These are phyloP conservation scores for Spatulosminthurus flaviceps DNA, from an alignment of 2,888 invertebrate species.

Conservation along the genomic window DNA sequence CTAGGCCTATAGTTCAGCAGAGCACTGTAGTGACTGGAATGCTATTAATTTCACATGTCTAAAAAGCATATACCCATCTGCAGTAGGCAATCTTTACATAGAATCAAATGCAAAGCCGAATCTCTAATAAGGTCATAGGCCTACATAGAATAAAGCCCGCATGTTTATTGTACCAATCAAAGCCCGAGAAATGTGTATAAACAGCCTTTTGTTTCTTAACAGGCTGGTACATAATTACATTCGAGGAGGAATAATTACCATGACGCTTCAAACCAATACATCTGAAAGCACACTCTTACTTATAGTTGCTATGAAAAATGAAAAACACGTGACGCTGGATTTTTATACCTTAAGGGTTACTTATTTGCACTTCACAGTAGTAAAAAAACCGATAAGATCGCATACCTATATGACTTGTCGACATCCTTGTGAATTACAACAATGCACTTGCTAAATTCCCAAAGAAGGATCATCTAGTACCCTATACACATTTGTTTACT, in stretches of 20 bases:
- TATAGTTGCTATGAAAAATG: background rate
- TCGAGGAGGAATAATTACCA: too few species aligned
- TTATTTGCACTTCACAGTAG: background rate
- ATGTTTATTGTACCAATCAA: too few species aligned
- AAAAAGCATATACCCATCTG: background rate
- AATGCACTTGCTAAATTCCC: constrained; percentile 9
- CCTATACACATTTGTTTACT: constrained; percentile 33
- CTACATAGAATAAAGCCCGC: too few species aligned
- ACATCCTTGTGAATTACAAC: constrained; percentile 1
- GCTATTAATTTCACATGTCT: background rate
- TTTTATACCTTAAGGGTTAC: background rate
- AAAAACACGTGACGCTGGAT: background rate
- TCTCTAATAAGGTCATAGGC: too few species aligned
- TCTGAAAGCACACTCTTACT: too few species aligned
- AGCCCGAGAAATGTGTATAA: background rate
- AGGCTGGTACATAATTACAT: background rate
- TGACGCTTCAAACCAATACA: too few species aligned
- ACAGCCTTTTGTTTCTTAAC: background rate
- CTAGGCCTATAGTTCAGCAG: background rate
- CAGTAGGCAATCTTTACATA: too few species aligned
- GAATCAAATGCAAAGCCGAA: too few species aligned
- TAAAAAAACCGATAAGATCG: background rate
- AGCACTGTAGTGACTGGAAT: background rate
- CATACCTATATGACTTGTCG: background rate
- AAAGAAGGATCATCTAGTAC: constrained; percentile 39